These are phyloP conservation scores for Drosophila diplacantha DNA, from an alignment of 2,888 invertebrate genomes.

Conservation along the genomic window DNA sequence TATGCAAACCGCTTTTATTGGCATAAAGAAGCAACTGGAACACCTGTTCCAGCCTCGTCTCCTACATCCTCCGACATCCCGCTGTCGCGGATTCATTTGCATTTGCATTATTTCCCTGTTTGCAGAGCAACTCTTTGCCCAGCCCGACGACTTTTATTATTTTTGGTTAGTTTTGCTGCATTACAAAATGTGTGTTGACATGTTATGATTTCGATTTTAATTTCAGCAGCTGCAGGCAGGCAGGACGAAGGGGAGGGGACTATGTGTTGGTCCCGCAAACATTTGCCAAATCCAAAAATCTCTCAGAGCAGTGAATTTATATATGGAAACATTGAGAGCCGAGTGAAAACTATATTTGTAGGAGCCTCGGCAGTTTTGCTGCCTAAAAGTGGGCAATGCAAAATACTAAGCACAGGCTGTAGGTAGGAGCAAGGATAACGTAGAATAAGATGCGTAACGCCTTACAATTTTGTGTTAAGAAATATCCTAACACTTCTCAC, in stretches of 20 bases:
- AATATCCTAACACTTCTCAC: not conserved
- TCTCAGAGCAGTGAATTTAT: conserved; percentile 1
- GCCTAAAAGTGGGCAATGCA: not conserved
- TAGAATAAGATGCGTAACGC: not conserved
- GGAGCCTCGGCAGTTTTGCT: not conserved
- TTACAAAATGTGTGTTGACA: conserved; percentile 64
- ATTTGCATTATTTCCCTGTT: conserved; percentile 50
- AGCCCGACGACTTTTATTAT: conserved; percentile 43
- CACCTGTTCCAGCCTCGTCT: conserved; percentile 55
- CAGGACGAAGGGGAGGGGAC: too few species aligned
- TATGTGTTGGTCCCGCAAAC: conserved; percentile 26
- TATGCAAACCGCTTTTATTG: conserved; percentile 47
- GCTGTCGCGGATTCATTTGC: conserved; percentile 51
- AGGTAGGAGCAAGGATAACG: not conserved
- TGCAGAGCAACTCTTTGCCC: conserved; percentile 20
- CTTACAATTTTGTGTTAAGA: too few species aligned
- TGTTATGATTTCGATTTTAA: conserved; percentile 66
- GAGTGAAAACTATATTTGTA: not conserved
- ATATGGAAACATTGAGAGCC: conserved; percentile 4
- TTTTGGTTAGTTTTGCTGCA: conserved; percentile 54
- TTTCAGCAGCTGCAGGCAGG: conserved; percentile 31
- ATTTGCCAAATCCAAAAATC: conserved; percentile 20
- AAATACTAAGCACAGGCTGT: not conserved
- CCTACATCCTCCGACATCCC: conserved; percentile 9
- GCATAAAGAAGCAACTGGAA: conserved; percentile 46